Percentiles rank a stretch among this genome's conserved stretches.
Evolutionary conservation across 2,113 vertebrate genomes (phyloP).

Genomic region (Echinops telfairi): DNA sequence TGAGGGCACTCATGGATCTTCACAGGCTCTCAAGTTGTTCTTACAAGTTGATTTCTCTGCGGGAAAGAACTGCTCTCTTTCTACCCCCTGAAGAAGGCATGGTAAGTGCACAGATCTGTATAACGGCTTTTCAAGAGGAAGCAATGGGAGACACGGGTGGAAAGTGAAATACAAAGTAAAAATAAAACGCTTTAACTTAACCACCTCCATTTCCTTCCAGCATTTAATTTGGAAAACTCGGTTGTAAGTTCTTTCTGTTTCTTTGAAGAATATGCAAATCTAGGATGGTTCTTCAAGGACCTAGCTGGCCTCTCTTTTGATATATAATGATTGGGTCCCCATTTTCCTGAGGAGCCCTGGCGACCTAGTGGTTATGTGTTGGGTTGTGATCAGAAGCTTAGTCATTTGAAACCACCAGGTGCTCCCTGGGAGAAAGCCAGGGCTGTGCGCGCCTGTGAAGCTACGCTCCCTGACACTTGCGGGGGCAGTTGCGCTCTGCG

Average conservation of each 20-base stretch:
- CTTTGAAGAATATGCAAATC: neutral
- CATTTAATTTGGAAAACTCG: neutral
- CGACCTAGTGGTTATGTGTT: too few relatives aligned
- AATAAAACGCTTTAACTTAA: neutral
- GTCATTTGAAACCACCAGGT: too few relatives aligned
- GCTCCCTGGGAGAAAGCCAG: too few relatives aligned
- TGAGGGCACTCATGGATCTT: neutral
- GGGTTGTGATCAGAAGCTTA: too few relatives aligned
- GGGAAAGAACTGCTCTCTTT: slow-evolving; percentile 16
- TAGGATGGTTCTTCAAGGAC: neutral
- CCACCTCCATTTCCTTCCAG: neutral
- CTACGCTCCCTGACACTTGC: too few relatives aligned
- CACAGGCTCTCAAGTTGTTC: neutral
- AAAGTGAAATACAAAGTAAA: neutral
- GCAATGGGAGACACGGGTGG: neutral
- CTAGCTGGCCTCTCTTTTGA: neutral
- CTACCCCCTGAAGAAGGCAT: slow-evolving; percentile 9
- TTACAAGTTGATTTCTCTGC: slow-evolving; percentile 47
- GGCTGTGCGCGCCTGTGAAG: too few relatives aligned
- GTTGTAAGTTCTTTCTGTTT: neutral
- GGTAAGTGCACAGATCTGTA: neutral
- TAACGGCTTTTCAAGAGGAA: neutral
- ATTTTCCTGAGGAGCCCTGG: too few relatives aligned
- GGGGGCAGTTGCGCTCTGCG: too few relatives aligned
- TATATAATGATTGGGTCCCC: neutral